A percentile compares a stretch with the other conserved stretches of the same genome.
phyloP scores from a whole-genome alignment of 2,113 vertebrate species.

The Lepus timidus region DNA sequence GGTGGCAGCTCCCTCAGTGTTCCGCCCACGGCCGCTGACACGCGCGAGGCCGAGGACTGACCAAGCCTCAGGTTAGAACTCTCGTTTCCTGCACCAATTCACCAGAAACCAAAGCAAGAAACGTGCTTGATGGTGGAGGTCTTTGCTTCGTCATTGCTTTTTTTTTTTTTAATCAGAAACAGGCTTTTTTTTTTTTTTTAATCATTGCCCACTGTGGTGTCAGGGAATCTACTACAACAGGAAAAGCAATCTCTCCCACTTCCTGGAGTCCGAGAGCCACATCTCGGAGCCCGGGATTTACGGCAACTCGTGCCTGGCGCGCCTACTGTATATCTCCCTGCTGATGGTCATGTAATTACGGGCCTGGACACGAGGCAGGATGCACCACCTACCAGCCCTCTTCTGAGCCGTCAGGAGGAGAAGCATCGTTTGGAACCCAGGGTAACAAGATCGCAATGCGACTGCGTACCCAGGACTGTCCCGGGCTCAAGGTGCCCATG shows the following conservation, averaged over 20 bases:
- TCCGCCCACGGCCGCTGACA: too few relatives aligned
- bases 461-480: background rate
- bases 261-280: slow-evolving; percentile 45
- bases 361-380: slow-evolving; percentile 58
- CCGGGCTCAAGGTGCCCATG: background rate
- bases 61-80: background rate
- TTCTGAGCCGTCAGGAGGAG: slow-evolving; percentile 63
- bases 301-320: slow-evolving; percentile 56
- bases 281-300: slow-evolving; percentile 74
- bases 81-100: background rate
- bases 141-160: background rate
- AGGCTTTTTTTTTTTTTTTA: background rate
- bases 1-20: too few relatives aligned
- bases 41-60: background rate
- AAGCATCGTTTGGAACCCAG: slow-evolving; percentile 41
- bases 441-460: slow-evolving; percentile 51
- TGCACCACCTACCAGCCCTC: slow-evolving; percentile 53
- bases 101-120: background rate
- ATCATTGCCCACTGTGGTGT: slow-evolving; percentile 11
- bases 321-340: slow-evolving; percentile 73
- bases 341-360: slow-evolving; percentile 79
- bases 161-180: slow-evolving; percentile 4
- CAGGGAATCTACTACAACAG: slow-evolving; percentile 16
- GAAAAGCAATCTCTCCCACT: slow-evolving; percentile 55
- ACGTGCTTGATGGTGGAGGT: background rate